Evolutionary conservation across 1,140 invertebrate species (phyloP).

Genomic region (Drosophila biarmipes): DNA sequence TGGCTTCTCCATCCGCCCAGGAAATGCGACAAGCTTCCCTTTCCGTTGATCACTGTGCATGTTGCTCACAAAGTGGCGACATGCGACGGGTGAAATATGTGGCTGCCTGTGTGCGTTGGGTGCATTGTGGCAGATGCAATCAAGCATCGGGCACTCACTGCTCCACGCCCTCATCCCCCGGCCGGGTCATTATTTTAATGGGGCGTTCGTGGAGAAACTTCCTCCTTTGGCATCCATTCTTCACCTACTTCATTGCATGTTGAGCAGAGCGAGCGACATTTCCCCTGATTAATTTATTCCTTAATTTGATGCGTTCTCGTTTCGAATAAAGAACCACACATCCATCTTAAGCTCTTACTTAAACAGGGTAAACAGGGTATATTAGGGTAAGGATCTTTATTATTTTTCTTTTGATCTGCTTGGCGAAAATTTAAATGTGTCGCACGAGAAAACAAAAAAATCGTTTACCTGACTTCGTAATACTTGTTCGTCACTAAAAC

Average conservation of each 20-base stretch:
- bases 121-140: slow-evolving; percentile 40
- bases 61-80: slow-evolving; percentile 55
- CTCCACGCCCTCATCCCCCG: neutral
- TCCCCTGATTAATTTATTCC: slow-evolving; percentile 55
- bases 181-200: slow-evolving; percentile 46
- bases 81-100: slow-evolving; percentile 42
- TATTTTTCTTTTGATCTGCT: too few relatives aligned
- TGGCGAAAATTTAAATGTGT: too few relatives aligned
- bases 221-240: slow-evolving; percentile 4
- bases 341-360: too few relatives aligned
- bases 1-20: neutral
- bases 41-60: slow-evolving; percentile 49
- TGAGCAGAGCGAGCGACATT: slow-evolving; percentile 5
- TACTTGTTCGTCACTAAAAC: too few relatives aligned
- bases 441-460: too few relatives aligned
- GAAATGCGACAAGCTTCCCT: slow-evolving; percentile 57
- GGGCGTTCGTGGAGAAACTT: slow-evolving; percentile 31
- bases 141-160: slow-evolving; percentile 31
- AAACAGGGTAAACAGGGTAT: too few relatives aligned
- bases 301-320: slow-evolving; percentile 52
- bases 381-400: too few relatives aligned
- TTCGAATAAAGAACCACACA: slow-evolving; percentile 13
- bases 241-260: slow-evolving; percentile 1
- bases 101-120: neutral
- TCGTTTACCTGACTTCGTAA: too few relatives aligned